Percentiles rank a stretch among this genome's conserved stretches.
Conservation (phyloP, 2,888 invertebrate species). For the Tiliacea citrago region DNA sequence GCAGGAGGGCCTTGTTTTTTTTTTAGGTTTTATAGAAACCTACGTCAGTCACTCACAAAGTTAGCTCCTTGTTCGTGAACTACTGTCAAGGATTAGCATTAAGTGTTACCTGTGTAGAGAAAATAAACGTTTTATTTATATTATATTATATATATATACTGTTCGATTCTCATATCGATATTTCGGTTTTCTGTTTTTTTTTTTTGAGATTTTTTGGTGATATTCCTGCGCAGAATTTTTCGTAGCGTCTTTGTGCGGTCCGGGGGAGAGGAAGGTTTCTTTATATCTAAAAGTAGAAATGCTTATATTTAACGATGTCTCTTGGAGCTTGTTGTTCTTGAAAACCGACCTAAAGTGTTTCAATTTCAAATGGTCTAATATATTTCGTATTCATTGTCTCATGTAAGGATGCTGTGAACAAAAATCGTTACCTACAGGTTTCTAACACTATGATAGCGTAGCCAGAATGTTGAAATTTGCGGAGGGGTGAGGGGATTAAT, state of each 20-base stretch:
- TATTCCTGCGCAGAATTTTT: background rate
- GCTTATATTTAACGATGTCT: background rate
- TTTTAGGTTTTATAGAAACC: no score
- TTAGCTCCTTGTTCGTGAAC: no score
- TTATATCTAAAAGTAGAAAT: background rate
- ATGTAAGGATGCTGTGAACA: background rate
- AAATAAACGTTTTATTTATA: no score
- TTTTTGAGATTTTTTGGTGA: background rate
- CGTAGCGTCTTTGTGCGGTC: background rate
- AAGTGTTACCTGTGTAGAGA: no score
- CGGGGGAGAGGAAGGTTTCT: background rate
- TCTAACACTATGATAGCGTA: background rate
- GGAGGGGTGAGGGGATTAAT: background rate
- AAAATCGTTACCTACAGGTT: background rate
- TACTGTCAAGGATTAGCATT: no score
- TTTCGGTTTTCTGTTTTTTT: background rate
- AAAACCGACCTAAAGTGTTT: background rate
- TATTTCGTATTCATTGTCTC: background rate
- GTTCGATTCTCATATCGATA: slow-evolving; percentile 7
- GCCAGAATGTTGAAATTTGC: slow-evolving; percentile 8
- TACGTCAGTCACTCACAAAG: no score
- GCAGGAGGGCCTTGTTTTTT: no score
- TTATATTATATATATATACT: no score
- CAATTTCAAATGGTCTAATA: background rate
- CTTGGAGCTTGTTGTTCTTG: background rate